Conservation (phyloP, 2,888 invertebrate species). For the Eueremaeus valkanovi region DNA sequence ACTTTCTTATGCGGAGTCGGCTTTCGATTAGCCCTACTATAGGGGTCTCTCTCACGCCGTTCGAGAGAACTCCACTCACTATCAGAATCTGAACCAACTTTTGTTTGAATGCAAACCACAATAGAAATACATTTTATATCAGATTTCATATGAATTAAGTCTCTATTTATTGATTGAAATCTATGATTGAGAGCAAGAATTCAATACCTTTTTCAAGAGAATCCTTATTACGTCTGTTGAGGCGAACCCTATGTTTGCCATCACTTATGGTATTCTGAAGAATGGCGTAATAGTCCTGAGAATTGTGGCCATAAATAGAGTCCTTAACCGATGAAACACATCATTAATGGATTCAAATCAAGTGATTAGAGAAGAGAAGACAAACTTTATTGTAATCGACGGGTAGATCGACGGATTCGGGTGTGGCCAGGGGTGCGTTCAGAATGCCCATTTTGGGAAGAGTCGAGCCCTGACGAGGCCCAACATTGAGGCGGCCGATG, state of each 20-base stretch:
- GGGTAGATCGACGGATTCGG: conserved; percentile 68
- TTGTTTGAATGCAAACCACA: background rate
- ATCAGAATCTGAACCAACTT: conserved; percentile 58
- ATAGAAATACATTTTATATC: background rate
- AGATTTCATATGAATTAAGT: background rate
- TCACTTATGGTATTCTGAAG: conserved; percentile 31
- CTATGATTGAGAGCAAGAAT: background rate
- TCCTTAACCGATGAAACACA: background rate
- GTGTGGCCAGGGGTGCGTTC: conserved; percentile 69
- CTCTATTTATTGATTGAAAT: background rate
- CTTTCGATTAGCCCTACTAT: conserved; percentile 61
- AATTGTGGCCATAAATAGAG: conserved; percentile 14
- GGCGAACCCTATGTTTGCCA: conserved; percentile 31
- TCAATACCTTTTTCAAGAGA: conserved; percentile 34
- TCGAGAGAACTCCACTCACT: conserved; percentile 77
- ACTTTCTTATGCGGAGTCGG: conserved; percentile 67
- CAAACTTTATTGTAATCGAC: conserved; percentile 67
- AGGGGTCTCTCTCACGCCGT: conserved; percentile 57
- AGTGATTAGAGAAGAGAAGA: conserved; percentile 48
- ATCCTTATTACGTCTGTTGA: conserved; percentile 26
- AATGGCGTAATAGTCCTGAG: conserved; percentile 22
- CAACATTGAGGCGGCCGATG: conserved; percentile 58
- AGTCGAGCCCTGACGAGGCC: conserved; percentile 49
- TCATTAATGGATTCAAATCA: background rate
- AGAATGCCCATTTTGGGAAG: conserved; percentile 52